Evolutionary conservation across 2,113 vertebrate species (phyloP).

Genomic region (Crotophaga sulcirostris): DNA sequence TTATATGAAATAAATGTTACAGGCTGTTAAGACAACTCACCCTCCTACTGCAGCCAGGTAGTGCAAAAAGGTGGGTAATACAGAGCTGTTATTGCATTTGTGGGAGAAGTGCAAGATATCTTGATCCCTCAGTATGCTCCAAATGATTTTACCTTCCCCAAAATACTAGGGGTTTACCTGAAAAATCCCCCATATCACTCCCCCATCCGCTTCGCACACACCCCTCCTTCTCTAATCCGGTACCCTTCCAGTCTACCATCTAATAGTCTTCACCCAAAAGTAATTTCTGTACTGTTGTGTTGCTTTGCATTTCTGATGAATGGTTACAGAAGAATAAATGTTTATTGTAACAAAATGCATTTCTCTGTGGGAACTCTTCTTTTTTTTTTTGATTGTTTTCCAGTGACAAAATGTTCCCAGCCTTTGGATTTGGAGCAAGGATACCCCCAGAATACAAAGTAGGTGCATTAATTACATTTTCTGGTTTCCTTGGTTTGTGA

Average conservation of each 20-base stretch:
- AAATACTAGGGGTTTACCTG: background rate
- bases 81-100: background rate
- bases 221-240: background rate
- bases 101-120: background rate
- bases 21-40: background rate
- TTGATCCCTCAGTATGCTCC: background rate
- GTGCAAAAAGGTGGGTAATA: background rate
- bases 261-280: background rate
- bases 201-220: background rate
- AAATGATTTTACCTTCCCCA: background rate
- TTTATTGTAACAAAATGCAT: background rate
- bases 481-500: background rate
- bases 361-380: background rate
- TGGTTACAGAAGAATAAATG: background rate
- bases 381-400: conserved; percentile 47
- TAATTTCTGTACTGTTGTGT: background rate
- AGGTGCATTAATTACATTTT: conserved; percentile 54
- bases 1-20: background rate
- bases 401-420: conserved; percentile 99
- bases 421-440: conserved; percentile 93
- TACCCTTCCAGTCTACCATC: background rate
- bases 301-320: background rate
- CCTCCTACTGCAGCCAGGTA: background rate
- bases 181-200: background rate
- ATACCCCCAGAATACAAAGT: conserved; percentile 97